A percentile compares a stretch with the other conserved stretches of the same genome.
Conservation (phyloP, 2,797 vertebrate genomes). For the Clarias pachynema region DNA sequence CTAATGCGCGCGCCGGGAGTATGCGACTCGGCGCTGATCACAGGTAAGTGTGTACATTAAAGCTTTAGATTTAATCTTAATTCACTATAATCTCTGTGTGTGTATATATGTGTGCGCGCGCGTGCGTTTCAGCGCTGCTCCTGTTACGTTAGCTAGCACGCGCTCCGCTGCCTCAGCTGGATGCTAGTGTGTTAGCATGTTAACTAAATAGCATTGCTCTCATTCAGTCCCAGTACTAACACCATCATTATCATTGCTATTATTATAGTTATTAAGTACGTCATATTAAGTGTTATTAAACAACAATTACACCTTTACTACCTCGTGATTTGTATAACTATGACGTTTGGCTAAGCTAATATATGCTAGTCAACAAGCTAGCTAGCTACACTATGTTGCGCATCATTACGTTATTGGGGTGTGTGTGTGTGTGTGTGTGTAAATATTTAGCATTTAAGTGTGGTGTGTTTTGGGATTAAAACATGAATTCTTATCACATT, state of each 20-base stretch:
- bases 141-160: not conserved
- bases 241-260: not conserved
- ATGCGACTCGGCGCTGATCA: constrained; percentile 72
- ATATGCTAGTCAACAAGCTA: constrained; percentile 16
- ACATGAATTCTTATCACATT: too few relatives aligned
- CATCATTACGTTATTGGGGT: constrained; percentile 60
- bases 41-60: constrained; percentile 67
- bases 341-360: constrained; percentile 8
- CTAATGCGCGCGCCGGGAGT: constrained; percentile 76
- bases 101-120: not conserved
- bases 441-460: not conserved
- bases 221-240: not conserved
- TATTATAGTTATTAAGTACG: not conserved
- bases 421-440: constrained; percentile 11
- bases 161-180: not conserved
- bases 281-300: too few relatives aligned
- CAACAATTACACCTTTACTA: not conserved
- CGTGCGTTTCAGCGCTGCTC: not conserved
- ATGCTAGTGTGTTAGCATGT: not conserved
- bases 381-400: constrained; percentile 54
- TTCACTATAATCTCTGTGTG: not conserved
- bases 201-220: not conserved
- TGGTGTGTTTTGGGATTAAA: not conserved
- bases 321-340: accelerated
- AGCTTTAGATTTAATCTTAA: too few relatives aligned